These are phyloP conservation scores for Carassius auratus DNA, from an alignment of 2,113 vertebrate species.

Conservation along the genomic window DNA sequence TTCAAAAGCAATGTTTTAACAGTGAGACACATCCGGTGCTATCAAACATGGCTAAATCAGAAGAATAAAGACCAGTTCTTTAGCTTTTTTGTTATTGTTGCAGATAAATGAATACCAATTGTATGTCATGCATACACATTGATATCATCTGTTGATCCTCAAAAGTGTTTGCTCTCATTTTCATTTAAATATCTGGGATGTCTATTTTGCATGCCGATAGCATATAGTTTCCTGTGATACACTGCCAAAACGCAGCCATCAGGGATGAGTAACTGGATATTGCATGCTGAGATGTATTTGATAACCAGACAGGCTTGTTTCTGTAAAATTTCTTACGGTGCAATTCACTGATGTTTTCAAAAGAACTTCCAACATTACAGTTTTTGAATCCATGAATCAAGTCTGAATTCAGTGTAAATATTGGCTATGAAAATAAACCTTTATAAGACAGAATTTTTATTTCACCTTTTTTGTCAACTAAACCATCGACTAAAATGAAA, in stretches of 20 bases:
- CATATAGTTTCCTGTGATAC: slow-evolving; percentile 13
- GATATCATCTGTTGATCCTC: slow-evolving; percentile 17
- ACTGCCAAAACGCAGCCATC: slow-evolving; percentile 18
- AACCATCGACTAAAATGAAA: background rate
- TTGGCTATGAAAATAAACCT: background rate
- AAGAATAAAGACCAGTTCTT: background rate
- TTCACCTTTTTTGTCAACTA: too few relatives aligned
- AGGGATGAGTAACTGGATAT: slow-evolving; percentile 43
- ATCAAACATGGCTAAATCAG: slow-evolving; percentile 20
- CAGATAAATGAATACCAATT: background rate
- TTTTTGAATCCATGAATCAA: background rate
- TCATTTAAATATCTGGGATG: background rate
- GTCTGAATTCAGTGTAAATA: background rate
- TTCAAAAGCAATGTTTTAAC: slow-evolving; percentile 41
- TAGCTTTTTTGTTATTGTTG: slow-evolving; percentile 6
- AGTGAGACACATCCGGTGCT: slow-evolving; percentile 24
- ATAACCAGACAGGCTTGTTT: slow-evolving; percentile 51
- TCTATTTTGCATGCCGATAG: slow-evolving; percentile 29
- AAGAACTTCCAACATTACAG: background rate
- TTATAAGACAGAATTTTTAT: too few relatives aligned
- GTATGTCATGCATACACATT: background rate
- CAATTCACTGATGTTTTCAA: background rate
- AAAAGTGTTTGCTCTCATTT: background rate
- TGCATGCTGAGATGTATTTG: slow-evolving; percentile 40
- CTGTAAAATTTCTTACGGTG: background rate